Percentiles rank a stretch among this genome's conserved stretches.
Conservation (phyloP, 2,113 vertebrate genomes). For the Pseudorasbora parva region DNA sequence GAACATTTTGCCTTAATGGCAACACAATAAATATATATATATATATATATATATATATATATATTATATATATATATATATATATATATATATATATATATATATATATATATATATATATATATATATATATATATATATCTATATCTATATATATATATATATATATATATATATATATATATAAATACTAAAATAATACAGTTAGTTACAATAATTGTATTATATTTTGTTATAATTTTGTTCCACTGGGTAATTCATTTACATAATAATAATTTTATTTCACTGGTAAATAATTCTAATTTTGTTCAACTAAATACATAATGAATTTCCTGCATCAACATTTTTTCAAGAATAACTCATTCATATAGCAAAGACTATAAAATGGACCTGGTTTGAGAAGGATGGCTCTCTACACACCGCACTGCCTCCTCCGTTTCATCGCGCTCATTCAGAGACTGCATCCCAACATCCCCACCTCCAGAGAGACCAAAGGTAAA, state of each 20-base stretch:
- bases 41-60: no score
- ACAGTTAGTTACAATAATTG: neutral
- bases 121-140: no score
- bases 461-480: conserved; percentile 27
- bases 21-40: no score
- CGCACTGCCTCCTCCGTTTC: neutral
- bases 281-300: no score
- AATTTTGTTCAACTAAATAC: no score
- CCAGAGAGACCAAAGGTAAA: neutral
- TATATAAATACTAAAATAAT: neutral
- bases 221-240: neutral
- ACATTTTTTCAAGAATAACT: neutral
- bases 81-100: no score
- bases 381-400: conserved; percentile 22
- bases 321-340: neutral
- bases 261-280: no score
- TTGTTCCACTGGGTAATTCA: neutral
- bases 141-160: no score
- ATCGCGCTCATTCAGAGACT: conserved; percentile 26
- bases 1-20: no score
- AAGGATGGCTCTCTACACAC: neutral
- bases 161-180: no score
- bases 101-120: no score
- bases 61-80: no score
- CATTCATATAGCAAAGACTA: neutral